Percentiles rank a stretch among this genome's conserved stretches.
phyloP scores from a whole-genome alignment of 23 tunicate species.

The Corella eumyota region DNA sequence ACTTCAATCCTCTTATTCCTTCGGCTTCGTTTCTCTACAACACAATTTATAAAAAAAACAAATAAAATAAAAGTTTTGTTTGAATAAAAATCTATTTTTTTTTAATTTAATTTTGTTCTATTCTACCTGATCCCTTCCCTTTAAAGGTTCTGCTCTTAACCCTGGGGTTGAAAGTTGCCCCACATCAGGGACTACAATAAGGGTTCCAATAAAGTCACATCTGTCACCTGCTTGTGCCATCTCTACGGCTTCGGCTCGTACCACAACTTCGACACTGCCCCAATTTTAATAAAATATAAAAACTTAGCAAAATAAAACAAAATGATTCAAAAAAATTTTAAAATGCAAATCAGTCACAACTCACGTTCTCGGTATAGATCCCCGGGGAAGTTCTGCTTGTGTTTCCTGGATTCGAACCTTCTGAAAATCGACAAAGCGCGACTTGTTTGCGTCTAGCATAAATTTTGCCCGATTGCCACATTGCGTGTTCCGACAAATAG shows the following conservation, averaged over 20 bases:
- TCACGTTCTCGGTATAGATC: slow-evolving; percentile 85
- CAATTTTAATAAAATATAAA: background rate
- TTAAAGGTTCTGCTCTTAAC: slow-evolving; percentile 41
- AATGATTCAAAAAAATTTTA: background rate
- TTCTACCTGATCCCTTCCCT: slow-evolving; percentile 24
- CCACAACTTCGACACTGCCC: slow-evolving; percentile 68
- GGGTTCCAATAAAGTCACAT: slow-evolving; percentile 84
- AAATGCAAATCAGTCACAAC: background rate
- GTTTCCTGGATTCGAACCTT: slow-evolving; percentile 93
- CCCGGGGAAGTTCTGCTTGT: slow-evolving; percentile 91
- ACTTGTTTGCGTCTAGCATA: slow-evolving; percentile 70
- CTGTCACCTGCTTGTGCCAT: slow-evolving; percentile 95
- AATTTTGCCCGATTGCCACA: slow-evolving; percentile 92
- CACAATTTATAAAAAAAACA: background rate
- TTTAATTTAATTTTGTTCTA: too few relatives aligned
- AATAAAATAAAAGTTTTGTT: too few relatives aligned
- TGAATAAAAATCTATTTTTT: too few relatives aligned
- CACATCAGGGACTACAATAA: slow-evolving; percentile 95
- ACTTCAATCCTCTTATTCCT: slow-evolving; percentile 84
- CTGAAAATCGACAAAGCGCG: slow-evolving; percentile 93
- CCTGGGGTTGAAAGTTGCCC: slow-evolving; percentile 73
- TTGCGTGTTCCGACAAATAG: slow-evolving; percentile 80
- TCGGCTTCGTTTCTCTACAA: slow-evolving; percentile 41
- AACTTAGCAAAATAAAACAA: too few relatives aligned
- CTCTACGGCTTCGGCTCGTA: slow-evolving; percentile 92